These are phyloP conservation scores for Callimorpha dominula DNA, from an alignment of 2,888 invertebrate species.

Conservation along the genomic window DNA sequence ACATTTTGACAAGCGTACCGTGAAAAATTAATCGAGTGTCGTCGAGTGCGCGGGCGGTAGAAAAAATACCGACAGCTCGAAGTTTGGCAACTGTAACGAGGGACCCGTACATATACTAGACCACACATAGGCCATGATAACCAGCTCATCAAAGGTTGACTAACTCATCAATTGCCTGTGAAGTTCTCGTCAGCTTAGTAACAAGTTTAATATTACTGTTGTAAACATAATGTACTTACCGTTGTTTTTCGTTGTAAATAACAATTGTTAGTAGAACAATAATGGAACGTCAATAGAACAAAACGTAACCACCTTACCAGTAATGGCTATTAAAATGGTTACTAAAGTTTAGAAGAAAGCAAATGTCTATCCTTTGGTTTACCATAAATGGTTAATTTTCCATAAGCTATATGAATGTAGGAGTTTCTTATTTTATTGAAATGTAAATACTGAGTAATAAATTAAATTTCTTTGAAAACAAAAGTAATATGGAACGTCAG, in stretches of 20 bases:
- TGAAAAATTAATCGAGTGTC: constrained; percentile 86
- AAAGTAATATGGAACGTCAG: not conserved
- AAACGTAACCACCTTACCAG: not conserved
- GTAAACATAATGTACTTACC: not conserved
- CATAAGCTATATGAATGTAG: not conserved
- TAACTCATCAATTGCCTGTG: not conserved
- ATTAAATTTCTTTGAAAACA: not conserved
- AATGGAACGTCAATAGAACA: not conserved
- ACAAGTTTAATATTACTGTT: not conserved
- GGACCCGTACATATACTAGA: constrained; percentile 30
- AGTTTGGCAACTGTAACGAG: constrained; percentile 15
- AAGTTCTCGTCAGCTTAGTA: not conserved
- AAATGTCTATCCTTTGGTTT: not conserved
- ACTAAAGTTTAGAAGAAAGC: not conserved
- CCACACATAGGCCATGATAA: constrained; percentile 2
- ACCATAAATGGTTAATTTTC: not conserved
- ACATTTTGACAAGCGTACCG: constrained; percentile 87
- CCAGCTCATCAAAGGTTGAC: constrained; percentile 3
- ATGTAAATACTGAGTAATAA: not conserved
- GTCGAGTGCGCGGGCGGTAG: constrained; percentile 75
- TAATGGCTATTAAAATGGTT: not conserved
- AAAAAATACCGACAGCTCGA: constrained; percentile 57
- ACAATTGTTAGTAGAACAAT: not conserved
- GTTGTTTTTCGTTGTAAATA: constrained; percentile 2
- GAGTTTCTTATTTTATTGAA: not conserved